These are phyloP conservation scores for Nomada flava DNA, from an alignment of 2,888 invertebrate species.

Conservation along the genomic window DNA sequence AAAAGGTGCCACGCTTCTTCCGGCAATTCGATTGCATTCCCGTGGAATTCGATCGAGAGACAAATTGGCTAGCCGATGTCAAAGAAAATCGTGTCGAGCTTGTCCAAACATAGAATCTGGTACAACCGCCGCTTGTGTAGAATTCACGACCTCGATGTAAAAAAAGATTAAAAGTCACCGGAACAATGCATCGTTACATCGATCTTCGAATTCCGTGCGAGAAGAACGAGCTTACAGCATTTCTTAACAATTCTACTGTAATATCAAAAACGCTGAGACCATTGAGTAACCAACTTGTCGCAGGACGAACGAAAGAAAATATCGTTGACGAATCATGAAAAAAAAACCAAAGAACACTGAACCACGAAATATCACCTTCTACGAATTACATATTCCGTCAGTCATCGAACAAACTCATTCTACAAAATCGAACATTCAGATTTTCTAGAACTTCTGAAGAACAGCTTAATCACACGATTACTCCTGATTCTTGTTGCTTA, in stretches of 20 bases:
- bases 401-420: not conserved
- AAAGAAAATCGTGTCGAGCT: conserved; percentile 33
- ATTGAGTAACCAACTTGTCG: not conserved
- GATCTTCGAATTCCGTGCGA: not conserved
- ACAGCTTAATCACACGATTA: conserved; percentile 13
- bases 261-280: too few species aligned
- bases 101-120: conserved; percentile 40
- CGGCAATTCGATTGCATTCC: not conserved
- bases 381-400: not conserved
- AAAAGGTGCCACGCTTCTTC: not conserved
- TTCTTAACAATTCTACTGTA: not conserved
- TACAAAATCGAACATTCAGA: not conserved
- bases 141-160: conserved; percentile 25
- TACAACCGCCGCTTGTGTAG: conserved; percentile 10
- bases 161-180: conserved; percentile 43
- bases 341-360: not conserved
- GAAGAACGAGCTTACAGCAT: not conserved
- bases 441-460: not conserved
- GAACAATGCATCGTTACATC: conserved; percentile 38
- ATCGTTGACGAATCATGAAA: not conserved
- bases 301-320: not conserved
- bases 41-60: not conserved
- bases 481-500: not conserved
- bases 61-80: not conserved
- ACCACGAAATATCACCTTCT: conserved; percentile 37